Evolutionary conservation across 2,113 vertebrate species (phyloP).

Genomic region (Jaculus jaculus): DNA sequence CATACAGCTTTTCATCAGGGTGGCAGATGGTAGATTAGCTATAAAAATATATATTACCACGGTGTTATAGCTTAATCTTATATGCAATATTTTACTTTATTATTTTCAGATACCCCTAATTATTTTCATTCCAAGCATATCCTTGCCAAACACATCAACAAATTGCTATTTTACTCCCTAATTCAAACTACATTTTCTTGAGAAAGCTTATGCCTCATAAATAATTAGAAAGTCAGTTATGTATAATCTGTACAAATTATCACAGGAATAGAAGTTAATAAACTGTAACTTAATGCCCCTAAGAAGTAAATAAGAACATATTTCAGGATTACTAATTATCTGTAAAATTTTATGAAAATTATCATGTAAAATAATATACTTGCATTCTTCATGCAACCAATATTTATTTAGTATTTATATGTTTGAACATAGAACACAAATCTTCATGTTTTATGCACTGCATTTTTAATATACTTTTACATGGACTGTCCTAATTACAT

Average conservation of each 20-base stretch:
- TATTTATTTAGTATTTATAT: constrained; percentile 6
- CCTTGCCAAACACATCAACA: not conserved
- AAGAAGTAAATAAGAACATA: not conserved
- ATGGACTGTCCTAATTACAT: not conserved
- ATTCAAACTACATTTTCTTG: constrained; percentile 24
- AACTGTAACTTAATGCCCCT: not conserved
- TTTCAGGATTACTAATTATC: constrained; percentile 23
- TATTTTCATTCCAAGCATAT: not conserved
- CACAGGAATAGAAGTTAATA: not conserved
- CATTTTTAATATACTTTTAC: constrained; percentile 23
- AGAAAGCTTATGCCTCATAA: not conserved
- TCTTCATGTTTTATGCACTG: not conserved
- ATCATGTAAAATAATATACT: not conserved
- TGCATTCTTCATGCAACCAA: constrained; percentile 28
- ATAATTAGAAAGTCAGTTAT: constrained; percentile 15
- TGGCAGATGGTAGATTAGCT: not conserved
- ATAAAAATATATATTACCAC: not conserved
- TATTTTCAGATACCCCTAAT: not conserved
- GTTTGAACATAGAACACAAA: not conserved
- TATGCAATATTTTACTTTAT: not conserved
- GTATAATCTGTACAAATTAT: constrained; percentile 10
- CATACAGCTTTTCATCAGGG: not conserved
- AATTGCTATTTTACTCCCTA: not conserved
- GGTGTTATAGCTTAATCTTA: not conserved
- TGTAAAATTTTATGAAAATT: not conserved